Percentiles rank a stretch among this genome's conserved stretches.
phyloP scores from a whole-genome alignment of 2,113 vertebrate species.

The Oreochromis tanganicae region DNA sequence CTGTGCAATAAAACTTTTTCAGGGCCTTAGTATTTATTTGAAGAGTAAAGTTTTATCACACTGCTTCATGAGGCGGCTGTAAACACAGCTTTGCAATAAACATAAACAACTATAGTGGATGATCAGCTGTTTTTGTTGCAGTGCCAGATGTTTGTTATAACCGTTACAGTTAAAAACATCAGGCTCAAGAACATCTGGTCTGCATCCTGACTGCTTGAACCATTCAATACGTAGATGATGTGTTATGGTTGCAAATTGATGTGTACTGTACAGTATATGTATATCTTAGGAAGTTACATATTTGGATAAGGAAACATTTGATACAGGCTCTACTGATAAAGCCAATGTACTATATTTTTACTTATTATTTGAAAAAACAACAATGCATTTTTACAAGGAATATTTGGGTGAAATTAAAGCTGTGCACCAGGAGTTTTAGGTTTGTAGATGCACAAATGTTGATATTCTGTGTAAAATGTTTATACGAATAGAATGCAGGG shows the following conservation, averaged over 20 bases:
- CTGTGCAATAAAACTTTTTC: neutral
- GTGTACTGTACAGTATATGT: neutral
- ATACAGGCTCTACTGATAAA: neutral
- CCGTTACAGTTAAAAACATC: neutral
- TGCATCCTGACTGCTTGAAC: neutral
- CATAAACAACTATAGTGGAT: neutral
- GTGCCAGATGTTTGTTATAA: neutral
- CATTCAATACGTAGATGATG: neutral
- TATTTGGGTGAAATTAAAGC: neutral
- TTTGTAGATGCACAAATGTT: neutral
- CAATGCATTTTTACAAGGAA: too few species aligned
- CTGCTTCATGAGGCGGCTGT: constrained; percentile 15
- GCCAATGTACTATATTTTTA: neutral
- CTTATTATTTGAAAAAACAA: neutral
- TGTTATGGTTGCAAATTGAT: neutral
- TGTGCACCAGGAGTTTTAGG: neutral
- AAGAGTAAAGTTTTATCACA: constrained; percentile 14
- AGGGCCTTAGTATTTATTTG: constrained; percentile 4
- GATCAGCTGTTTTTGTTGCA: neutral
- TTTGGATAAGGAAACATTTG: neutral
- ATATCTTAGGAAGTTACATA: neutral
- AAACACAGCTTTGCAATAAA: neutral
- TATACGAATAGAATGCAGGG: neutral
- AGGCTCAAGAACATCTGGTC: neutral
- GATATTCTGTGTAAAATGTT: neutral